phyloP scores from a whole-genome alignment of 2,113 vertebrate genomes.

The Triplophysa rosa region DNA sequence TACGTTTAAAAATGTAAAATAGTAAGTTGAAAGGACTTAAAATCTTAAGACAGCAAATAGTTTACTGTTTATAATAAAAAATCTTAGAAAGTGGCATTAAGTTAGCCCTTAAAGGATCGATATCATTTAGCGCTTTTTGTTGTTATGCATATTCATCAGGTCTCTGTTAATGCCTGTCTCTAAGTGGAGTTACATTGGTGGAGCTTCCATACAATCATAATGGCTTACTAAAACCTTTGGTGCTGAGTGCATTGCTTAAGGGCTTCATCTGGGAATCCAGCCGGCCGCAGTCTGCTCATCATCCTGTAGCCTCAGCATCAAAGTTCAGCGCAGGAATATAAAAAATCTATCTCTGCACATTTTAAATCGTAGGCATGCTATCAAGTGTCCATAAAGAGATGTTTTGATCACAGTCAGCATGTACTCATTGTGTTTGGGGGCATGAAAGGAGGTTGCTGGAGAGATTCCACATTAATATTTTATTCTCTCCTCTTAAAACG shows the following conservation, averaged over 20 bases:
- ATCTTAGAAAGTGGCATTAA: slow-evolving; percentile 3
- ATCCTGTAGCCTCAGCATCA: slow-evolving; percentile 16
- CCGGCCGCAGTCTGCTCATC: slow-evolving; percentile 1
- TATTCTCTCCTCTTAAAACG: slow-evolving; percentile 40
- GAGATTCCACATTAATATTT: slow-evolving; percentile 55
- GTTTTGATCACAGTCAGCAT: slow-evolving; percentile 40
- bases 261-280: slow-evolving; percentile 1
- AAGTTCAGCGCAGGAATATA: slow-evolving; percentile 16
- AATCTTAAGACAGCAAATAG: too few species aligned
- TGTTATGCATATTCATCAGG: slow-evolving; percentile 41
- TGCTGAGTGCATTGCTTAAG: slow-evolving; percentile 42
- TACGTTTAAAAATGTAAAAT: too few species aligned
- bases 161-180: slow-evolving; percentile 18
- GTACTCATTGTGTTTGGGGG: slow-evolving; percentile 30
- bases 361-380: slow-evolving; percentile 12
- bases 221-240: slow-evolving; percentile 39
- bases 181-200: slow-evolving; percentile 29
- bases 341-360: slow-evolving; percentile 12
- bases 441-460: slow-evolving; percentile 22
- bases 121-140: neutral
- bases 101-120: neutral
- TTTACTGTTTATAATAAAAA: neutral
- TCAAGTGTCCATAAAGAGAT: neutral
- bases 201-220: slow-evolving; percentile 31
- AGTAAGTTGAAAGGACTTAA: too few species aligned